A percentile compares a stretch with the other conserved stretches of the same genome.
Conservation (phyloP, 1,140 invertebrate species). For the Trichonephila inaurata region DNA sequence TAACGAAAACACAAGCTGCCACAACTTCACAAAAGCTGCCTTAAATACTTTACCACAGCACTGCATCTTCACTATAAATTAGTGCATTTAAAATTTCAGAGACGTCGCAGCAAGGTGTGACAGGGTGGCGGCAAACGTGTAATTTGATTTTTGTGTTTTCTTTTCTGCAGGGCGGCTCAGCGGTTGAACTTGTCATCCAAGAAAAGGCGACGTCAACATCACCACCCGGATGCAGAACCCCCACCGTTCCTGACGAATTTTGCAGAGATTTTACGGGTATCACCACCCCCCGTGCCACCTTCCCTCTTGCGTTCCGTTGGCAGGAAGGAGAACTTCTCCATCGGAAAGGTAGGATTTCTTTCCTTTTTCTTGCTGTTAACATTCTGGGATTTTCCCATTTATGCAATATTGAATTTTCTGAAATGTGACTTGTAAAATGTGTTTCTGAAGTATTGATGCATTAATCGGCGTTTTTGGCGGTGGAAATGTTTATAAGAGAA, state of each 20-base stretch:
- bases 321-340: conserved; percentile 90
- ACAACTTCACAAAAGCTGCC: not conserved
- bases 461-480: not conserved
- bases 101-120: conserved; percentile 6
- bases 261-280: conserved; percentile 85
- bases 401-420: not conserved
- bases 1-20: not conserved
- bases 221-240: conserved; percentile 77
- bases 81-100: conserved; percentile 18
- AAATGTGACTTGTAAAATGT: not conserved
- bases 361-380: not conserved
- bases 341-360: conserved; percentile 88
- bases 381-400: not conserved
- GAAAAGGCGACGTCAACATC: conserved; percentile 83
- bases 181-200: conserved; percentile 84
- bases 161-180: conserved; percentile 83
- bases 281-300: conserved; percentile 90
- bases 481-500: too few relatives aligned
- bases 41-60: not conserved
- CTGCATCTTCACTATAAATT: not conserved
- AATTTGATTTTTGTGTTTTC: conserved; percentile 43
- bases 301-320: conserved; percentile 88
- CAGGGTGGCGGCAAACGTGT: not conserved
- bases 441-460: not conserved
- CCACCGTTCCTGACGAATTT: conserved; percentile 84